Percentiles rank a stretch among this genome's conserved stretches.
phyloP scores from a whole-genome alignment of 2,888 invertebrate genomes.

The Bugula neritina region DNA sequence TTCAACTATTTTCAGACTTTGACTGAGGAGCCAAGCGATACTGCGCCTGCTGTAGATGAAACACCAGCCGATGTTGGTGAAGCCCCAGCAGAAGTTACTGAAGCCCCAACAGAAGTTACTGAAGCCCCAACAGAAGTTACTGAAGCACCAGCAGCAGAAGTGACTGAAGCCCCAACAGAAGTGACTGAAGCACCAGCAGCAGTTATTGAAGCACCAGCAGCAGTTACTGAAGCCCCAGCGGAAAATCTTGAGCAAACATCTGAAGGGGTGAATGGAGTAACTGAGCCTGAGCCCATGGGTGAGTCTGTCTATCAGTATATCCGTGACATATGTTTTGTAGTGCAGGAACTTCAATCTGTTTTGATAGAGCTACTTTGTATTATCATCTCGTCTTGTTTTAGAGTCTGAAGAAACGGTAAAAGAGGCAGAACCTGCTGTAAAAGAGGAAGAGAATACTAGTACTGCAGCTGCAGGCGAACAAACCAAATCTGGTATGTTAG shows the following conservation, averaged over 20 bases:
- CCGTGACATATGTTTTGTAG: background rate
- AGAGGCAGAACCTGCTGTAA: background rate
- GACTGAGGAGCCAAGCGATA: conserved; percentile 27
- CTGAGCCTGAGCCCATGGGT: conserved; percentile 11
- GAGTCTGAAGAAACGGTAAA: background rate
- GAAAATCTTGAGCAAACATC: conserved; percentile 42
- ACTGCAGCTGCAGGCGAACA: background rate
- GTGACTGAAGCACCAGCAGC: conserved; percentile 31
- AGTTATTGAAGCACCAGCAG: background rate
- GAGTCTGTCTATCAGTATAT: background rate
- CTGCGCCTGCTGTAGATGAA: conserved; percentile 32
- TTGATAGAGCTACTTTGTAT: no score
- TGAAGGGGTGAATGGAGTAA: background rate
- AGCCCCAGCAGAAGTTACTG: conserved; percentile 30
- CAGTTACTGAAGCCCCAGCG: background rate
- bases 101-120: background rate
- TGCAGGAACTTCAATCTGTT: no score
- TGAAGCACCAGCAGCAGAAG: conserved; percentile 31
- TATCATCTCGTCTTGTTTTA: no score
- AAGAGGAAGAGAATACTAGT: background rate
- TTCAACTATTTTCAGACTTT: background rate
- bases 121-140: conserved; percentile 38
- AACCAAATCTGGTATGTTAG: background rate
- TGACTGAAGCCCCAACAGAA: background rate
- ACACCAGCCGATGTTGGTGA: conserved; percentile 30